Evolutionary conservation across 1,140 invertebrate species (phyloP).

Genomic region (Phenacoccus solenopsis): DNA sequence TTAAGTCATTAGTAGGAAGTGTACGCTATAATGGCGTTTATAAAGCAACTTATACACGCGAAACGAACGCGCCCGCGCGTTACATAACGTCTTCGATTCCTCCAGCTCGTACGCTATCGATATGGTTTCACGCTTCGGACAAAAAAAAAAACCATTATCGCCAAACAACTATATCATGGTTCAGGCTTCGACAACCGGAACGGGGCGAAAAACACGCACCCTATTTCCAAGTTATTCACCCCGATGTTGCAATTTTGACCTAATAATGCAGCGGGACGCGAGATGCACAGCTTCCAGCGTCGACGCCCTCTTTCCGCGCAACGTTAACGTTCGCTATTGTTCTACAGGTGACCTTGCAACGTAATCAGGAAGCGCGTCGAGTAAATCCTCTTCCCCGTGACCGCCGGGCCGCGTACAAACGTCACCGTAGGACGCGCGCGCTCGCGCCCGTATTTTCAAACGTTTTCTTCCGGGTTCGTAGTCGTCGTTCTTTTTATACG

Average conservation of each 20-base stretch:
- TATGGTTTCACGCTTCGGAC: not conserved
- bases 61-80: not conserved
- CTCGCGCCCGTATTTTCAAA: too few species aligned
- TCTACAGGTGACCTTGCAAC: slow-evolving; percentile 16
- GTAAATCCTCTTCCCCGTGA: too few species aligned
- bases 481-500: too few species aligned
- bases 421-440: not conserved
- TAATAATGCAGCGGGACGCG: not conserved
- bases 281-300: not conserved
- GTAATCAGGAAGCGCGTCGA: slow-evolving; percentile 14
- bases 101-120: not conserved
- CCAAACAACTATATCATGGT: too few species aligned
- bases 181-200: too few species aligned
- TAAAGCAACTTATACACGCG: too few species aligned
- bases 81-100: not conserved
- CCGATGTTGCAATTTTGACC: not conserved
- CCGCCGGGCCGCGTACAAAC: too few species aligned
- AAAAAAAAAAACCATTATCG: too few species aligned
- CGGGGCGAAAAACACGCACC: too few species aligned
- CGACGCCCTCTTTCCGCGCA: not conserved
- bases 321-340: not conserved
- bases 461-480: not conserved
- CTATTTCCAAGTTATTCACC: too few species aligned
- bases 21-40: too few species aligned
- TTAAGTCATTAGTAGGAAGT: not conserved